Base-by-base conservation (phyloP, 2,888 invertebrate species). In the Tenthredo distinguenda region DNA sequence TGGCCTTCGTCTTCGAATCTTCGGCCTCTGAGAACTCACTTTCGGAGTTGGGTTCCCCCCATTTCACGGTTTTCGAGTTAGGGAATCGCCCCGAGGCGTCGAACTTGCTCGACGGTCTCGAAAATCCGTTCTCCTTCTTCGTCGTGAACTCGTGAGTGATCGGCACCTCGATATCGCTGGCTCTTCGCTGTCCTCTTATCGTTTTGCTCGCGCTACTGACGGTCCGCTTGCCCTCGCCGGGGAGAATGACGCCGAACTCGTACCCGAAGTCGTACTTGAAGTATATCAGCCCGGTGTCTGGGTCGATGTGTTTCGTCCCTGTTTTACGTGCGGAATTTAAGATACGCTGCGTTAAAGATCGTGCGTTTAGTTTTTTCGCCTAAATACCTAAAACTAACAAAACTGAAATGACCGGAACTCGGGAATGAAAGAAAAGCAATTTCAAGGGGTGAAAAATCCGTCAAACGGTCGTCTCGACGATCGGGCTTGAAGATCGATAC, bases 241-340 rank as follows among this genome's bases (percentile, higher is more conserved):
- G 96, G 81, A 96, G 94, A 76, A 96, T 95, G 88, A 97, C 95
- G 87, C 97, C 97, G 91, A 97, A 97, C 93, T 97, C 97, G 93
- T 97, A 97, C 89, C 97, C 97, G 91, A 97, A 97, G 94, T 97
- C 97, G 92, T 97, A 97, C 94, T 97, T 97, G 95, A 97, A 97
- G 94, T 97, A 97, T 91, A 97, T 96, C 86, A 97, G 94, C 88
- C 96, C 96, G 79, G 96, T 96, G 90, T 96, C 96, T 88, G 96
- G 96, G 92, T 97, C 96, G 91, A 96, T 95, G 93, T 96, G 96
- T 94, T 96, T 96, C 88, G 96, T 96, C 93, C 97, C 97, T 96
- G 91, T 87, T 87, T 71, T 77, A 84, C 86, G 34, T 77, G 58
- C 34, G 43, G 47, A 55, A 83, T 81, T 34, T 77, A 76, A 81